Evolutionary conservation across 2,797 vertebrate species (phyloP).

Genomic region (Gobio occitaniae): DNA sequence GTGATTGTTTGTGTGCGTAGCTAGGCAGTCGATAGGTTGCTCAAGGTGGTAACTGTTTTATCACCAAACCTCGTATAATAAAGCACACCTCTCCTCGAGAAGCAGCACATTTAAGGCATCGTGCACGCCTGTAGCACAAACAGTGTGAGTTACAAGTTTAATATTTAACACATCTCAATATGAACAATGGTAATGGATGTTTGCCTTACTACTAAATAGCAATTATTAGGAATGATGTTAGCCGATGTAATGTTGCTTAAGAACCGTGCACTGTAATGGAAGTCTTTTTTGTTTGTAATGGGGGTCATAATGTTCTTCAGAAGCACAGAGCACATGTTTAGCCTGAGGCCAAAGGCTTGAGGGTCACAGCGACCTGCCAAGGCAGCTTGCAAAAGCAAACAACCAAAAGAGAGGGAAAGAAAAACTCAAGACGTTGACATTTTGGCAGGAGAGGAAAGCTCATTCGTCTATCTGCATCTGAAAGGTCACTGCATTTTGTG

Average conservation of each 20-base stretch:
- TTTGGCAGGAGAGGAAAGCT: slow-evolving; percentile 75
- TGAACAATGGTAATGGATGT: not conserved
- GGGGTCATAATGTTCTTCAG: slow-evolving; percentile 31
- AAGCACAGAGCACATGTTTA: slow-evolving; percentile 30
- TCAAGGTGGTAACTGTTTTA: not conserved
- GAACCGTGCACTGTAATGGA: not conserved
- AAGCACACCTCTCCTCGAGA: not conserved
- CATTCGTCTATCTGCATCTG: slow-evolving; percentile 73
- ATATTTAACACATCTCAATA: not conserved
- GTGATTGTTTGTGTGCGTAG: too few species aligned
- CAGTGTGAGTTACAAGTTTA: not conserved
- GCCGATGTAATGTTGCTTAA: not conserved
- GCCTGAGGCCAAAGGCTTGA: slow-evolving; percentile 35
- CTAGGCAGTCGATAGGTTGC: not conserved
- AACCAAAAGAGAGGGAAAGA: slow-evolving; percentile 57
- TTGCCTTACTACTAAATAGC: not conserved
- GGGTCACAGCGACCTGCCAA: slow-evolving; percentile 46
- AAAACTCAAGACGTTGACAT: slow-evolving; percentile 78
- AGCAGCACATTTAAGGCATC: not conserved
- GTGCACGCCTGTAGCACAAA: not conserved
- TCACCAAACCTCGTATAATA: not conserved
- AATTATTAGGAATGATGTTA: not conserved
- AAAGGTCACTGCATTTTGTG: slow-evolving; percentile 77
- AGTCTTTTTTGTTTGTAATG: slow-evolving; percentile 13
- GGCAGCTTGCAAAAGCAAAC: slow-evolving; percentile 40